Evolutionary conservation across 2,113 vertebrate genomes (phyloP), one percentile per base, ranked within the genome.

Genomic region (Dipodomys merriami): DNA sequence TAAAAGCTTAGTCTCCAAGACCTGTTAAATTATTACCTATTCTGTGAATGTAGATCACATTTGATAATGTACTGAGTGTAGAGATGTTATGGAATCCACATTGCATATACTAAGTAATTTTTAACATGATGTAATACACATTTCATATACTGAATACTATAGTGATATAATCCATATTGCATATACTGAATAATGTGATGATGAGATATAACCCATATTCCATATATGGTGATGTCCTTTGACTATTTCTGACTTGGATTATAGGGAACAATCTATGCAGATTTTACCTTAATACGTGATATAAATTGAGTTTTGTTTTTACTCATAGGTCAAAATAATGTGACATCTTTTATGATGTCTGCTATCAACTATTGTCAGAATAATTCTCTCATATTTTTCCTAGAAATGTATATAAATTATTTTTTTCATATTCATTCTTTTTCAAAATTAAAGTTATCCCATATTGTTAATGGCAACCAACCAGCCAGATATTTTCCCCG

Each of bases 401-500:
- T 49, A 11, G 49, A 49, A 49, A 49, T 49, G 8, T 49, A 49
- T 49, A 12, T 12, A 49, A 39, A 39, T 39, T 39, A 39, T 39
- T 39, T 6, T 39, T 39, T 39, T 5, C 10, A 11, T 12, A 49
- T 49, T 11, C 49, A 49, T 77, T 81, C 9, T 79, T 84, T 35
- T 15, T 76, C 25, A 30, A 30, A 90, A 60, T 30, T 73, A 92
- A 91, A 19, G 49, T 49, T 12, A 0, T 4, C 8, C 15, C 2
- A 7, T 18, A 19, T 69, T 13, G 5, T 49, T 88, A 57, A 92
- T 46, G 71, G 5, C 25, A 25, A 30, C 20, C 3, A 78, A 44
- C 0, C 6, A 68, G 10, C 25, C n/a, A 68, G 23, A 67, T 62
- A 13, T 6, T 57, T 5, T 1, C 18, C 4, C 9, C 5, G 8